phyloP scores from a whole-genome alignment of 2,888 invertebrate species.

The Phortica magna region DNA sequence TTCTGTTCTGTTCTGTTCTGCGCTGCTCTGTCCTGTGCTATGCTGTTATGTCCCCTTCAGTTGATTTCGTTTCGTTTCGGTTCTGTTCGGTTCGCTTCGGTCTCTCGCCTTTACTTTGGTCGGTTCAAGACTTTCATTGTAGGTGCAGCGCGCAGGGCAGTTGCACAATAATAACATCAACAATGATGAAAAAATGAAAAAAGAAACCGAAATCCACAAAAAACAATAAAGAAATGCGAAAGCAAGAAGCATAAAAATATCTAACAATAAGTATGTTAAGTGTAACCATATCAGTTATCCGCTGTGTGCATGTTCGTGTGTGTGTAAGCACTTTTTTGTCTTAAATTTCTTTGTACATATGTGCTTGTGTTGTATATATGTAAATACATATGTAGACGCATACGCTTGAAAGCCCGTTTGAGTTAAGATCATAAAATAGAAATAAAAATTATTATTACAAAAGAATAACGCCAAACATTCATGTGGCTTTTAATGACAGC shows the following conservation, averaged over 20 bases:
- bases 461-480: too few species aligned
- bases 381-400: conserved; percentile 44
- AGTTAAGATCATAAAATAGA: too few species aligned
- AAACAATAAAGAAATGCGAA: conserved; percentile 27
- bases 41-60: not conserved
- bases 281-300: conserved; percentile 54
- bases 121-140: not conserved
- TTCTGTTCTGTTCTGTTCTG: conserved; percentile 16
- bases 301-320: conserved; percentile 7
- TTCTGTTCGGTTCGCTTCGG: not conserved
- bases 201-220: conserved; percentile 45
- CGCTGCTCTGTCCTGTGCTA: conserved; percentile 10
- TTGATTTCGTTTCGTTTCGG: conserved; percentile 3
- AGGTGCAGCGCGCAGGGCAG: conserved; percentile 33
- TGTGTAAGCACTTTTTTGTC: conserved; percentile 25
- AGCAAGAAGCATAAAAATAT: conserved; percentile 44
- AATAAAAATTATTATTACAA: too few species aligned
- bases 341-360: not conserved
- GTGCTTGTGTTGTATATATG: conserved; percentile 43
- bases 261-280: conserved; percentile 66
- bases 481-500: too few species aligned
- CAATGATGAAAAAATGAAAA: conserved; percentile 34
- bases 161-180: conserved; percentile 40
- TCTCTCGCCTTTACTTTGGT: not conserved
- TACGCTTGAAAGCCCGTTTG: too few species aligned